Base-by-base conservation (phyloP, 1,140 invertebrate genomes). In the Oreohelix idahoensis region DNA sequence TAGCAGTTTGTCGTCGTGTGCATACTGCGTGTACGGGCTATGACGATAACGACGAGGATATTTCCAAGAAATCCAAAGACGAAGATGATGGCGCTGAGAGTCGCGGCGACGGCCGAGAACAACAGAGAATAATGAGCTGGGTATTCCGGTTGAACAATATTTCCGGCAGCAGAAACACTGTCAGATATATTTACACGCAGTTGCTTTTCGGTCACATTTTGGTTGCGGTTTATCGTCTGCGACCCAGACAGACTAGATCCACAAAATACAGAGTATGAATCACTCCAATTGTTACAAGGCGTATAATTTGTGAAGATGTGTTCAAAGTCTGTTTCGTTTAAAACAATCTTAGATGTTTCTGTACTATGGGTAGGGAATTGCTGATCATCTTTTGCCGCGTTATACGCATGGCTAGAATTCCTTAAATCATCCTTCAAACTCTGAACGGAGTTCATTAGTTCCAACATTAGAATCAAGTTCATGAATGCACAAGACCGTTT, bases 1-100 rank as follows among this genome's bases (percentile, higher is more conserved):
- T 98, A 98, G 90, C 97, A 98, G 91, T 98, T 98, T 51, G 94
- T 95, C 10, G 94, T 93, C 1, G 94, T 94, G 86, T 94, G 93
- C 94, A 94, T 94, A 66, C 85, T 89, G 93, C 86, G 83, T 5
- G 89, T 92, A n/a, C 89, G 83, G 20, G 87, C 81, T 51, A 93
- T 89, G 36, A 92, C 90, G 63, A 92, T 94, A 89, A 89, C 94
- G 91, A 92, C 96, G 17, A 92, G 82, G 70, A 89, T 84, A 81
- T 92, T 92, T n/a, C 92, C 91, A 11, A 90, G 75, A 20, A 91
- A 82, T 32, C 91, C 92, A 32, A 91, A 87, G 35, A 88, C 71
- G 84, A 91, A 91, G 73, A 91, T 87, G 53, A 90, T 71, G 10
- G 85, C 74, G 36, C 79, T 78, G 2, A 87, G 76, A 23, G 71